A percentile compares a stretch with the other conserved stretches of the same genome.
These are phyloP conservation scores for Acutogordius australiensis DNA, from an alignment of 2,888 invertebrate species.

Conservation along the genomic window DNA sequence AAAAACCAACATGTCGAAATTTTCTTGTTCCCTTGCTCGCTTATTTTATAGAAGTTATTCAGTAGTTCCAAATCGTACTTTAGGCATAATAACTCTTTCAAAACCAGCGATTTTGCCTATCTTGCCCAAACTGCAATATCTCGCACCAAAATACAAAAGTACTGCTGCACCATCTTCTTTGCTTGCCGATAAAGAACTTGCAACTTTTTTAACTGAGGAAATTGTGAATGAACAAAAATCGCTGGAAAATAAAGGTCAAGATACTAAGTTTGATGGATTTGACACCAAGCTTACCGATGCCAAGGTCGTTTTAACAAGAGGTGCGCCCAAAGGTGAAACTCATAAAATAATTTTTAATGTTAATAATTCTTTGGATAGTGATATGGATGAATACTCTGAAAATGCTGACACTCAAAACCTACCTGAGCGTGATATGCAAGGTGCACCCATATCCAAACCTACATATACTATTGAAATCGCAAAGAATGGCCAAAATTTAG, in stretches of 20 bases:
- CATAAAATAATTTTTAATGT: constrained; percentile 6
- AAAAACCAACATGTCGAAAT: no score
- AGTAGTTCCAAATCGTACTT: no score
- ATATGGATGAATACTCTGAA: not conserved
- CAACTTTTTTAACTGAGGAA: constrained; percentile 1
- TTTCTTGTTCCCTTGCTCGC: no score
- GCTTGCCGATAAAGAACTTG: constrained; percentile 7
- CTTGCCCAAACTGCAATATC: no score
- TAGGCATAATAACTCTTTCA: no score
- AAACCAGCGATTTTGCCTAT: no score
- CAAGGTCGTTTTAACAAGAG: not conserved
- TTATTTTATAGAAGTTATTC: no score
- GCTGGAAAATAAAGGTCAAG: not conserved
- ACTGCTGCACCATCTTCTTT: not conserved
- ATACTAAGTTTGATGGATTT: not conserved
- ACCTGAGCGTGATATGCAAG: not conserved
- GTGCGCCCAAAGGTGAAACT: not conserved
- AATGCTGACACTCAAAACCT: not conserved
- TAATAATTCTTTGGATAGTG: not conserved
- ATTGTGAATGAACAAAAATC: constrained; percentile 7
- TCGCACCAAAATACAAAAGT: not conserved
- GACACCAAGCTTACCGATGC: not conserved
- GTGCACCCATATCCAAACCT: not conserved
- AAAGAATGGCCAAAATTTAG: not conserved
- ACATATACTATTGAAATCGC: constrained; percentile 1